These are phyloP conservation scores for Cepaea hortensis DNA, from an alignment of 2,888 invertebrate genomes.

Conservation along the genomic window DNA sequence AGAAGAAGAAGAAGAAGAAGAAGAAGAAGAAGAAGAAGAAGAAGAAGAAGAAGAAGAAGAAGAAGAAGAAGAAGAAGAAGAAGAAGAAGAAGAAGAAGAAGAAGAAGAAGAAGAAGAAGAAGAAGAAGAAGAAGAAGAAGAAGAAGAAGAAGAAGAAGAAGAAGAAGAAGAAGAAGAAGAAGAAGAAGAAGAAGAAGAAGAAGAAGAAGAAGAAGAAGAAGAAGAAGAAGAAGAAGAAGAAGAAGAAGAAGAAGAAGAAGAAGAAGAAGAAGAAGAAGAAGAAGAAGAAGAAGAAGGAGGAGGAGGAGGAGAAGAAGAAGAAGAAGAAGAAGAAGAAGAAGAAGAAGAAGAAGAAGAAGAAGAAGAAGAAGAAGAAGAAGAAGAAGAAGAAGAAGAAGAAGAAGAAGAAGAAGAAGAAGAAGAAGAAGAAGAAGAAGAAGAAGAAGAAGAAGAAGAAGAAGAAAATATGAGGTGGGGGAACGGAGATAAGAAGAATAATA, in stretches of 20 bases:
- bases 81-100: slow-evolving; percentile 8
- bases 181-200: not conserved
- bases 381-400: slow-evolving; percentile 5
- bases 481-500: too few species aligned
- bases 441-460: not conserved
- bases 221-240: not conserved
- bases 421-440: not conserved
- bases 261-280: not conserved
- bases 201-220: slow-evolving; percentile 7
- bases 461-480: too few species aligned
- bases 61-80: not conserved
- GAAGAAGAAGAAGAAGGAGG: slow-evolving; percentile 4
- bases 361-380: not conserved
- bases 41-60: not conserved
- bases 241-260: not conserved
- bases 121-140: slow-evolving; percentile 19
- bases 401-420: slow-evolving; percentile 19
- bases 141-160: slow-evolving; percentile 9
- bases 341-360: not conserved
- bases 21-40: slow-evolving; percentile 18
- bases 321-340: not conserved
- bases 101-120: slow-evolving; percentile 17
- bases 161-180: not conserved
- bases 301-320: slow-evolving; percentile 8
- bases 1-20: slow-evolving; percentile 13